Percentiles rank a stretch among this genome's conserved stretches.
phyloP scores from a whole-genome alignment of 2,888 invertebrate genomes.

The Brachyptera risi region DNA sequence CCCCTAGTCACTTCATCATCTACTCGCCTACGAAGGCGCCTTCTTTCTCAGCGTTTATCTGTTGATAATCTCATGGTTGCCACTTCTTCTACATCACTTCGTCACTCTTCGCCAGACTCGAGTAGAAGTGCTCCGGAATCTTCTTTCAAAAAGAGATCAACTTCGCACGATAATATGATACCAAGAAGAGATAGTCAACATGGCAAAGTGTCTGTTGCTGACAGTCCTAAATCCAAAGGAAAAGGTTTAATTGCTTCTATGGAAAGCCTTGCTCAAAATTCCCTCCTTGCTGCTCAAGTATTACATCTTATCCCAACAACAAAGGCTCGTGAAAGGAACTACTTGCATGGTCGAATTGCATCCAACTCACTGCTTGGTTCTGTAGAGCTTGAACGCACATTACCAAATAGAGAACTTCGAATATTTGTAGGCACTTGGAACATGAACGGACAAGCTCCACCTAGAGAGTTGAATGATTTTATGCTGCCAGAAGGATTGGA shows the following conservation, averaged over 20 bases:
- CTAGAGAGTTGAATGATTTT: slow-evolving; percentile 76
- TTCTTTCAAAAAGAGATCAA: slow-evolving; percentile 42
- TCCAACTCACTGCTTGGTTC: slow-evolving; percentile 78
- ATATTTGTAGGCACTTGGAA: slow-evolving; percentile 96
- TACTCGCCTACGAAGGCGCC: slow-evolving; percentile 38
- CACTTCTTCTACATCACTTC: slow-evolving; percentile 41
- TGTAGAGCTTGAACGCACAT: slow-evolving; percentile 77
- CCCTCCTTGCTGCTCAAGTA: slow-evolving; percentile 73
- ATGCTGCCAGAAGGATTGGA: slow-evolving; percentile 80
- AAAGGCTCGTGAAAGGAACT: slow-evolving; percentile 79
- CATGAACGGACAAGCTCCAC: slow-evolving; percentile 81
- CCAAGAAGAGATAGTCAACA: too few species aligned
- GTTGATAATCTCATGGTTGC: slow-evolving; percentile 42
- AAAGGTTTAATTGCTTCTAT: slow-evolving; percentile 44
- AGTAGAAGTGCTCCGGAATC: slow-evolving; percentile 42
- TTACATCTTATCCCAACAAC: slow-evolving; percentile 76
- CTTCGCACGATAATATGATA: slow-evolving; percentile 42
- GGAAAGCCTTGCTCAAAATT: slow-evolving; percentile 67
- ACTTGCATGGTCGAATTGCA: slow-evolving; percentile 73
- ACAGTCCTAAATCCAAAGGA: slow-evolving; percentile 37
- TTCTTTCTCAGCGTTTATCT: slow-evolving; percentile 42
- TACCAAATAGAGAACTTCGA: slow-evolving; percentile 79
- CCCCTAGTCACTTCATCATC: slow-evolving; percentile 7
- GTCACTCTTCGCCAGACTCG: slow-evolving; percentile 45
- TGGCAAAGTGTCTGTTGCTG: slow-evolving; percentile 9